These are phyloP conservation scores for Cartodere bifasciata DNA, from an alignment of 2,888 invertebrate genomes.

Conservation along the genomic window DNA sequence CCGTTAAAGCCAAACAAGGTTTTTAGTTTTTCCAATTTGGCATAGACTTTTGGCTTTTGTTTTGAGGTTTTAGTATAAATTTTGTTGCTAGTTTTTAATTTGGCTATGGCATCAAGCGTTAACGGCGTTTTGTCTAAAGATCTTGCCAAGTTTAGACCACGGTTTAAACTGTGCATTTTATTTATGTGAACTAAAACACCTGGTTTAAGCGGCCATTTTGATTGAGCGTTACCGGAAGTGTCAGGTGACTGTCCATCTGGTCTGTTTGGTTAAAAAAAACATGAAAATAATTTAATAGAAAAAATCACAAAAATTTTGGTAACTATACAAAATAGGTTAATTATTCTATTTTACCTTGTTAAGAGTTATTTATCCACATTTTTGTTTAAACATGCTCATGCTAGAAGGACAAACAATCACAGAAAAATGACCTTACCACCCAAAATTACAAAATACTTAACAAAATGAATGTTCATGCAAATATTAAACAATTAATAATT, in stretches of 20 bases:
- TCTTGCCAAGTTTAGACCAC: slow-evolving; percentile 21
- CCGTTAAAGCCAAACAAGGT: slow-evolving; percentile 27
- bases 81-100: slow-evolving; percentile 16
- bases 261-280: slow-evolving; percentile 24
- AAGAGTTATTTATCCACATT: neutral
- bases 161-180: slow-evolving; percentile 56
- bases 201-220: slow-evolving; percentile 79
- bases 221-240: slow-evolving; percentile 25
- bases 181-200: slow-evolving; percentile 82
- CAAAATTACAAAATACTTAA: no score
- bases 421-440: slow-evolving; percentile 8
- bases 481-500: no score
- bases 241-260: slow-evolving; percentile 37
- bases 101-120: no score
- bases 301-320: neutral
- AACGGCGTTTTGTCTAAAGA: slow-evolving; percentile 3
- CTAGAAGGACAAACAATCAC: slow-evolving; percentile 1
- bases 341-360: slow-evolving; percentile 1
- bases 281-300: slow-evolving; percentile 15
- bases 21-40: slow-evolving; percentile 28
- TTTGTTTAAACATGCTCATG: neutral
- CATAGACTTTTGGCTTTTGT: slow-evolving; percentile 29
- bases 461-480: no score
- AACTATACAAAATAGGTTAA: slow-evolving; percentile 1
- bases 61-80: slow-evolving; percentile 24